Evolutionary conservation across 2,888 invertebrate genomes (phyloP).

Genomic region (Steinernema carpocapsae): DNA sequence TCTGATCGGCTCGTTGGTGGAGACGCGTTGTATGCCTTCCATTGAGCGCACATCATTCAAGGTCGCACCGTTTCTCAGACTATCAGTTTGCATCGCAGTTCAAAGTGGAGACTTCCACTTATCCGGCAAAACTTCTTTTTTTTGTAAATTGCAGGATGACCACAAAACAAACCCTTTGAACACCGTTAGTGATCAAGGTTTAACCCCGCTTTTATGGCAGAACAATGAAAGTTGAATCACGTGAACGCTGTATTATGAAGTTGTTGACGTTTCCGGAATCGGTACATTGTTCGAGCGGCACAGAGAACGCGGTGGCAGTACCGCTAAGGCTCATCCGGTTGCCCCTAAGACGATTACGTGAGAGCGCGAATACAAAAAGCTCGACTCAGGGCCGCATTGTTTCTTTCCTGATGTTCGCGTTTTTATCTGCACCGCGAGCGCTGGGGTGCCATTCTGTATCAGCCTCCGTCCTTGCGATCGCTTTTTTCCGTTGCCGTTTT

Average conservation of each 20-base stretch:
- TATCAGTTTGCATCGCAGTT: neutral
- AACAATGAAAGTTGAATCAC: too few relatives aligned
- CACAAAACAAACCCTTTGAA: too few relatives aligned
- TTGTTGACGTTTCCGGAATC: neutral
- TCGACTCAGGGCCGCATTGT: constrained; percentile 25
- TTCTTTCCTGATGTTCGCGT: constrained; percentile 15
- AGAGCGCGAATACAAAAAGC: neutral
- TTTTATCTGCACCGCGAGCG: neutral
- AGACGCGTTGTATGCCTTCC: constrained; percentile 14
- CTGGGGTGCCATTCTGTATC: constrained; percentile 22
- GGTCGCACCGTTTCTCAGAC: constrained; percentile 9
- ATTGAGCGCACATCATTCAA: constrained; percentile 20
- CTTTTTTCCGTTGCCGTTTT: constrained; percentile 20
- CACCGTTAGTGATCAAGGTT: neutral
- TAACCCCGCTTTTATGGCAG: neutral
- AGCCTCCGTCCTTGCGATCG: constrained; percentile 20
- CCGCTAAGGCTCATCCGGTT: neutral
- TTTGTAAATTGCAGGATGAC: too few relatives aligned
- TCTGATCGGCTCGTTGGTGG: constrained; percentile 26
- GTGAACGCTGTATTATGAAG: neutral
- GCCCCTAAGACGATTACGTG: neutral
- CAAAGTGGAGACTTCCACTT: too few relatives aligned
- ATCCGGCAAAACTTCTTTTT: too few relatives aligned
- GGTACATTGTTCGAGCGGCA: neutral
- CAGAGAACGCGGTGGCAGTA: neutral